Percentiles rank a stretch among this genome's conserved stretches.
Evolutionary conservation across 2,888 invertebrate genomes (phyloP).

Genomic region (Bedellia somnulentella): DNA sequence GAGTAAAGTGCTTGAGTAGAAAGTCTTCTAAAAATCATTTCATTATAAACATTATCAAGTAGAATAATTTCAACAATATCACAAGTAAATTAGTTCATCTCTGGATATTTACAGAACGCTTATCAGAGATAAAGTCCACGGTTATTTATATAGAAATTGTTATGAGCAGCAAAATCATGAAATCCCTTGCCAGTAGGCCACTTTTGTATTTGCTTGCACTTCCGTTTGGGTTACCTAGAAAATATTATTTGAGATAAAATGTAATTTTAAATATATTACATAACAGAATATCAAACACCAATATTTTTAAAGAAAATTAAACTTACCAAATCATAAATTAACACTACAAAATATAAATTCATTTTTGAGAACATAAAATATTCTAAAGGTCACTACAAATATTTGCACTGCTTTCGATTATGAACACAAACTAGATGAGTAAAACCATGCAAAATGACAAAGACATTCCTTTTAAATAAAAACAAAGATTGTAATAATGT

Average conservation of each 20-base stretch:
- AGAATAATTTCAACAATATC: too few relatives aligned
- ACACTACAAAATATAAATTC: constrained; percentile 43
- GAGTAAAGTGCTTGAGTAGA: too few relatives aligned
- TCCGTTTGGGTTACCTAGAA: constrained; percentile 61
- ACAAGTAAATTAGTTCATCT: too few relatives aligned
- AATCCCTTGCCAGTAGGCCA: too few relatives aligned
- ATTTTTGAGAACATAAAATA: constrained; percentile 11
- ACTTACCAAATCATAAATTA: constrained; percentile 49
- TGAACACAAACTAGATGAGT: too few relatives aligned
- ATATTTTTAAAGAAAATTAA: constrained; percentile 16
- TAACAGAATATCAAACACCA: constrained; percentile 10
- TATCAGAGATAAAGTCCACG: too few relatives aligned
- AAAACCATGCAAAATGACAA: constrained; percentile 10
- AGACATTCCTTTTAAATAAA: constrained; percentile 13
- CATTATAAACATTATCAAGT: too few relatives aligned
- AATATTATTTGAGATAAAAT: constrained; percentile 43
- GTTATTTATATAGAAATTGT: too few relatives aligned
- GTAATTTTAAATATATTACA: constrained; percentile 6
- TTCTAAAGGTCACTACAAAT: constrained; percentile 9
- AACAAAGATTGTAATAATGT: neutral
- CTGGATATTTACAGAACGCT: too few relatives aligned
- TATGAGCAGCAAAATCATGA: too few relatives aligned
- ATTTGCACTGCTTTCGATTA: constrained; percentile 2
- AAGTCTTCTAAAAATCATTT: too few relatives aligned
- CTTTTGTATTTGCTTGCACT: constrained; percentile 48